phyloP scores from a whole-genome alignment of 2,797 vertebrate species.

The Jordanella pulchra region DNA sequence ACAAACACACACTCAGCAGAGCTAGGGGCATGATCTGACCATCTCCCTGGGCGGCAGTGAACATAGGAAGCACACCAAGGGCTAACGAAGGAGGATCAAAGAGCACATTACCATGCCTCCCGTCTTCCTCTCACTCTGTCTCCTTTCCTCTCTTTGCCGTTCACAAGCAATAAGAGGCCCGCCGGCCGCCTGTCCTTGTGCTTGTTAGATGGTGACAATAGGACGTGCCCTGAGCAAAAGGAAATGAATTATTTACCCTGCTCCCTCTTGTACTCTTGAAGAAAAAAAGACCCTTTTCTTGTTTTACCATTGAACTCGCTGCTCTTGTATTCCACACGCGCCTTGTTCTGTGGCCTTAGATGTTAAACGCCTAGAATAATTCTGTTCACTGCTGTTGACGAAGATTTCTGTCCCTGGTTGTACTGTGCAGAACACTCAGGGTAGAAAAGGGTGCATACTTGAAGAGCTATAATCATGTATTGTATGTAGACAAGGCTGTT shows the following conservation, averaged over 20 bases:
- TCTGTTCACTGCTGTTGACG: slow-evolving; percentile 67
- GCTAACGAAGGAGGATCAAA: slow-evolving; percentile 83
- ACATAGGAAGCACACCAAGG: slow-evolving; percentile 71
- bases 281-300: slow-evolving; percentile 64
- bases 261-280: slow-evolving; percentile 73
- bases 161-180: slow-evolving; percentile 77
- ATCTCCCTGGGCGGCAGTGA: slow-evolving; percentile 65
- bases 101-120: slow-evolving; percentile 78
- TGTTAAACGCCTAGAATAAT: slow-evolving; percentile 76
- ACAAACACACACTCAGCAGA: slow-evolving; percentile 47
- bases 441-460: slow-evolving; percentile 28
- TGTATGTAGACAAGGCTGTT: slow-evolving; percentile 11
- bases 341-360: slow-evolving; percentile 70
- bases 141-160: slow-evolving; percentile 54
- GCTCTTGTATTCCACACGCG: slow-evolving; percentile 61
- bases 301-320: slow-evolving; percentile 72
- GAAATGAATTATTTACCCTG: slow-evolving; percentile 83
- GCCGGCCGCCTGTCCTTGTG: slow-evolving; percentile 73
- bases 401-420: slow-evolving; percentile 57
- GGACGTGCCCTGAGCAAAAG: slow-evolving; percentile 79
- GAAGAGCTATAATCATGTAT: slow-evolving; percentile 19
- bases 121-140: slow-evolving; percentile 59
- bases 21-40: slow-evolving; percentile 63
- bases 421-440: slow-evolving; percentile 10
- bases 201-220: slow-evolving; percentile 81